Evolutionary conservation across 2,888 invertebrate species (phyloP), one percentile per base, ranked within the genome.

Genomic region (Ennomos quercinarius): DNA sequence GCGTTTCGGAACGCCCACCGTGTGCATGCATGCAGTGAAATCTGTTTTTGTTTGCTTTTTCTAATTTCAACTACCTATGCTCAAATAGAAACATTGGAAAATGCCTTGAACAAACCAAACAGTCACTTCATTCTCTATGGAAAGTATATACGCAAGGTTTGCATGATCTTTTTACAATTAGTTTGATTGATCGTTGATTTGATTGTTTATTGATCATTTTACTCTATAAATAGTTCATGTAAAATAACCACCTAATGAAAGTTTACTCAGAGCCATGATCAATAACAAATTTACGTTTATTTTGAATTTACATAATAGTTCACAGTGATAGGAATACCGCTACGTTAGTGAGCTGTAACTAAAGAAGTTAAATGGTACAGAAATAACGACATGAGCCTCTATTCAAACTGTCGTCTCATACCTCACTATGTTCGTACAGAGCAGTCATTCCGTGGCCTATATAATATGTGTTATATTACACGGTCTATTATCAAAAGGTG

Each of bases 401-500:
- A 43, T 46, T 40, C 40, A 34, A 8, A 37, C 10, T 9, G 36
- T 40, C 46, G 17, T 27, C 44, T 47, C 43, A 37, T 38, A 51
- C 41, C 51, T 46, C 46, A 51, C 42, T 47, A 38, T 46, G 27
- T 46, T 50, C 45, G 10, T 52, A 42, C 34, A 13, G 37, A 42
- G 43, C 42, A 42, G 36, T 44, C 12, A 42, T 35, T 43, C 37
- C 27, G 17, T n/a, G 36, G 36, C 37, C 42, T 42, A 13, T 40
- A 47, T 50, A 51, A 55, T 54, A 45, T 53, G 46, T 11, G 39
- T 41, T 48, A 56, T 61, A 60, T 49, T 50, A 53, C 42, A 47
- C 44, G 46, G 46, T 65, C 64, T 63, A 63, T 70, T 71, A 76
- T 73, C 68, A 81, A 82, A 82, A 85, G 85, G 84, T 89, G 85